Evolutionary conservation across 1,140 invertebrate genomes (phyloP), one percentile per base, ranked within the genome.

Genomic region (Dysdera silvatica): DNA sequence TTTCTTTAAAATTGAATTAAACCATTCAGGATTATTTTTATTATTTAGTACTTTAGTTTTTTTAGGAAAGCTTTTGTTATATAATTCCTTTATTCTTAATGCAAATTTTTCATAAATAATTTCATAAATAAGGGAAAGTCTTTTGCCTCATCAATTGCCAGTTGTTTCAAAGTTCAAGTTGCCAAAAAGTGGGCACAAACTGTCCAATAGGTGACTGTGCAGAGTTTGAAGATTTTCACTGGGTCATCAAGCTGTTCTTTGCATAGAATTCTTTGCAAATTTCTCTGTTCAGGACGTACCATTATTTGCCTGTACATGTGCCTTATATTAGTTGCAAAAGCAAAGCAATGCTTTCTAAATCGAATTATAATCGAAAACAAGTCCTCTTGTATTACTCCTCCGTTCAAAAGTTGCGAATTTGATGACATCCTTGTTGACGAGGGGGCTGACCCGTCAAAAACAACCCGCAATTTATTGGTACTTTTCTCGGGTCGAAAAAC

Each of bases 261-360:
- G 75, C 78, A 80, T 1, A 78, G 53, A 31, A 80, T 75, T 63
- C 73, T 55, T 57, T 79, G 76, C 18, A 71, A 74, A 40, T 37
- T 28, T 33, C 49, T 3, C n/a, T 66, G 26, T 18, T 29, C 33
- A 3, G n/a, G 16, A 23, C 32, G 2, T 32, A 56, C 48, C 6
- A 14, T 16, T 7, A 66, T 56, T 40, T 33, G 45, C 2, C 29
- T 35, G 53, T 40, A 69, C 28, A 58, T 62, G 4, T 67, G 33
- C 16, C 18, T 28, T 23, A 69, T 61, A 16, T 69, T 62, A n/a
- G 43, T 28, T 7, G 41, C n/a, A 23, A 69, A 31, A 2, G 54
- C 67, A 31, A 60, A 31, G 14, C 12, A 6, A 23, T 61, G 47
- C 16, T 43, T 33, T 29, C 62, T 2, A 37, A 69, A 69, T 35